Percentiles rank a stretch among this genome's conserved stretches.
Conservation (phyloP, 2,113 vertebrate species). For the Gymnocephalus cernua region DNA sequence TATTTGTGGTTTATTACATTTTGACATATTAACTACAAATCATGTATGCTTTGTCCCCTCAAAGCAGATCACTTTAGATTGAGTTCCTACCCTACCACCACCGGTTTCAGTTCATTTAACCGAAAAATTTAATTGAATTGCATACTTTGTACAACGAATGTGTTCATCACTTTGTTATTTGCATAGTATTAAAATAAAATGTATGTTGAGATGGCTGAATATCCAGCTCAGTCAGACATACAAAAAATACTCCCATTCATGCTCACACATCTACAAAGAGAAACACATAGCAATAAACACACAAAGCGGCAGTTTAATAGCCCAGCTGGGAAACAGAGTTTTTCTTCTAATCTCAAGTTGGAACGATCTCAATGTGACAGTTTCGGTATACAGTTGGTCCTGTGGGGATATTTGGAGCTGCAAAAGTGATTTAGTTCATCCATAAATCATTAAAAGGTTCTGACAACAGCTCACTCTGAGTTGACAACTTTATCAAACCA, state of each 20-base stretch:
- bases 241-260: background rate
- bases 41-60: background rate
- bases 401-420: conserved; percentile 6
- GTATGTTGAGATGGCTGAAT: background rate
- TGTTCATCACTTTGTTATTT: background rate
- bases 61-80: background rate
- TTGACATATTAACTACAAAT: background rate
- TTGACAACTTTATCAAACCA: conserved; percentile 25
- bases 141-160: background rate
- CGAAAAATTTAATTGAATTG: background rate
- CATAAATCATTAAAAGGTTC: background rate
- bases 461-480: background rate
- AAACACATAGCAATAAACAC: background rate
- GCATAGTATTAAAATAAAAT: background rate
- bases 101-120: background rate
- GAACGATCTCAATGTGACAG: conserved; percentile 13
- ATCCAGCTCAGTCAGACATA: background rate
- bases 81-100: background rate
- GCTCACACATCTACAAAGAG: background rate
- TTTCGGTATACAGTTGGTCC: conserved; percentile 32
- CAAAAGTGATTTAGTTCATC: background rate
- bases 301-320: background rate
- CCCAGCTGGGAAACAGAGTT: background rate
- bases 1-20: background rate
- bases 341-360: conserved; percentile 32